phyloP scores from a whole-genome alignment of 2,888 invertebrate species.

The Steinernema hermaphroditum region DNA sequence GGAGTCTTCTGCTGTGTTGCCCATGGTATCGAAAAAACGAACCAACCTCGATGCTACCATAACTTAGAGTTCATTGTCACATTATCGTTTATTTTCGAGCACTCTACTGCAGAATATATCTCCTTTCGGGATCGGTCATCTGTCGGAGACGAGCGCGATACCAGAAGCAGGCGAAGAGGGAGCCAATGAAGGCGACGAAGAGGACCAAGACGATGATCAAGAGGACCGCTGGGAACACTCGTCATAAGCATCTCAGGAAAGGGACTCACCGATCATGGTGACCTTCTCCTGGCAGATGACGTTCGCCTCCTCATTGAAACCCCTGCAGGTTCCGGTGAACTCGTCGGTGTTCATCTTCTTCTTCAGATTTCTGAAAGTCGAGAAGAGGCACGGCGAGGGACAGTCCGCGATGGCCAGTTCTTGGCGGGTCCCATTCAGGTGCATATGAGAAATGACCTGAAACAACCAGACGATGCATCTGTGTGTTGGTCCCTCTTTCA shows the following conservation, averaged over 20 bases:
- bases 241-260: neutral
- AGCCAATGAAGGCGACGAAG: constrained; percentile 12
- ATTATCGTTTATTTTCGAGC: too few species aligned
- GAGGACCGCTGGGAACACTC: neutral
- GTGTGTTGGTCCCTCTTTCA: neutral
- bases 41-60: too few species aligned
- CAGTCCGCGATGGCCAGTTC: constrained; percentile 33
- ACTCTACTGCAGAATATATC: neutral
- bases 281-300: constrained; percentile 24
- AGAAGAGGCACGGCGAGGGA: constrained; percentile 36
- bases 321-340: neutral
- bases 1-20: too few species aligned
- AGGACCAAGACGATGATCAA: neutral
- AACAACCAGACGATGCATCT: neutral
- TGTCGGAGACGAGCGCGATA: constrained; percentile 1
- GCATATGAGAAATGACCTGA: constrained; percentile 36
- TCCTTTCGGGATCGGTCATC: constrained; percentile 14
- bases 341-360: neutral
- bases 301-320: neutral
- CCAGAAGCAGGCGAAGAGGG: constrained; percentile 27
- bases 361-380: constrained; percentile 16
- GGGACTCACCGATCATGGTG: constrained; percentile 8
- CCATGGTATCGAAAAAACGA: too few species aligned
- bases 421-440: constrained; percentile 37
- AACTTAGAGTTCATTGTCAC: too few species aligned